A percentile compares a stretch with the other conserved stretches of the same genome.
Conservation (phyloP, 92 coral and sea anemone genomes). For the Phenganax marumi region DNA sequence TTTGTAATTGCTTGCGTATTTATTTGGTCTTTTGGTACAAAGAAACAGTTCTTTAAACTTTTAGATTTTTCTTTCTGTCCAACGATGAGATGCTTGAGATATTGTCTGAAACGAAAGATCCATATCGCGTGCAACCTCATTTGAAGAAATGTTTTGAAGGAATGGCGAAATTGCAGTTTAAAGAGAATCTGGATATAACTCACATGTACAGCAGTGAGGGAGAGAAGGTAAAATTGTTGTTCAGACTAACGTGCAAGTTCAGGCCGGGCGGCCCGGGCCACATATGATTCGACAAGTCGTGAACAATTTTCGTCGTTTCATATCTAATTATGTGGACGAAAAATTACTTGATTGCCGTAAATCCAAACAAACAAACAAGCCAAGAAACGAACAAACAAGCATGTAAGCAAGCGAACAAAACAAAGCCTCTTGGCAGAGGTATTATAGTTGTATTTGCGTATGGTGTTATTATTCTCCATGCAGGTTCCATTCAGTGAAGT, state of each 20-base stretch:
- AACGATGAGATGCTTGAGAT: slow-evolving; percentile 99
- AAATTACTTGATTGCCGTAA: too few species aligned
- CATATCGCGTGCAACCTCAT: slow-evolving; percentile 99
- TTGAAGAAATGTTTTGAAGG: slow-evolving; percentile 99
- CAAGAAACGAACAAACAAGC: too few species aligned
- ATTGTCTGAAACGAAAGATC: slow-evolving; percentile 96
- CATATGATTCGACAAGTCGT: too few species aligned
- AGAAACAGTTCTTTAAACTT: neutral
- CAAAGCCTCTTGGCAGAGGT: neutral
- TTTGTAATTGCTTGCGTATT: neutral
- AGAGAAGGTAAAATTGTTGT: slow-evolving; percentile 68
- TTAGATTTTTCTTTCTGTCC: slow-evolving; percentile 93
- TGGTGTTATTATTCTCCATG: neutral
- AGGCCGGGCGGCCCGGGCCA: too few species aligned
- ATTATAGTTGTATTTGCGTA: neutral
- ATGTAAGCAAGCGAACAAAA: neutral
- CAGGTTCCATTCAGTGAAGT: slow-evolving; percentile 92
- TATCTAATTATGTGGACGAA: too few species aligned
- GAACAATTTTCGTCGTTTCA: too few species aligned
- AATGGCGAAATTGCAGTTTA: slow-evolving; percentile 92
- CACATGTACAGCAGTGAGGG: slow-evolving; percentile 99
- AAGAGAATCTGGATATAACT: slow-evolving; percentile 81
- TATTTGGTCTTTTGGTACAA: neutral
- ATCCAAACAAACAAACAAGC: too few species aligned
- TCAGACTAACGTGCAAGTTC: too few species aligned